Evolutionary conservation across 1,140 invertebrate genomes (phyloP), one percentile per base, ranked within the genome.

Genomic region (Drosophila melanica): DNA sequence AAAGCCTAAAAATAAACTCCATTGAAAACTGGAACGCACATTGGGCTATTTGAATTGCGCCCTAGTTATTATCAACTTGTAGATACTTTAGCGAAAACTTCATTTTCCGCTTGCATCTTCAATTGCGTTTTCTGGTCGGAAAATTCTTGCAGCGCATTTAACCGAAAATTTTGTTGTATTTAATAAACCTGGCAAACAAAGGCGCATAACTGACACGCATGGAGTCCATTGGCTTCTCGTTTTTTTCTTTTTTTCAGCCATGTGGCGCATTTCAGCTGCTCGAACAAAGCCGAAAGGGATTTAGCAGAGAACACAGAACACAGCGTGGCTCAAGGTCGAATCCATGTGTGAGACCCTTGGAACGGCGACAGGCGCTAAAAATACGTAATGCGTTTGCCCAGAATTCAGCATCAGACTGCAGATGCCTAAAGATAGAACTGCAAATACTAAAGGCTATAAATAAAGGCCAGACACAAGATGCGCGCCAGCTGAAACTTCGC

Each of bases 21-120:
- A 86, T 86, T 86, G 75, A 86, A 87, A 87, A 89, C 87, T 87
- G 82, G 82, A 87, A 77, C 84, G 72, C 53, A 45, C 51, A 50
- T 62, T 62, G 62, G 45, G 33, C 77, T 71, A 77, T 69, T 69
- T 62, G 57, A 65, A 75, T 70, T 53, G 45, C 63, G 65, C 65
- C 55, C 64, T 55, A 74, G 50, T 74, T 62, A 48, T 41, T 54
- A 41, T n/a, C 55, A 55, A 47, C 64, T 16, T 60, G n/a, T 39
- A 50, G 47, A 51, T 37, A 8, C 45, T 58, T 58, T 23, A n/a
- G 27, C 65, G 11, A 59, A n/a, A 44, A 60, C 51, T 68, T 59
- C 57, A 44, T n/a, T 44, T 53, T 14, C 37, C 50, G 9, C 27
- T 27, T 18, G 44, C 8, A 30, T 12, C 30, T 44, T 10, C 30